These are phyloP conservation scores for Heliconius himera DNA, from an alignment of 1,140 invertebrate species.

Conservation along the genomic window DNA sequence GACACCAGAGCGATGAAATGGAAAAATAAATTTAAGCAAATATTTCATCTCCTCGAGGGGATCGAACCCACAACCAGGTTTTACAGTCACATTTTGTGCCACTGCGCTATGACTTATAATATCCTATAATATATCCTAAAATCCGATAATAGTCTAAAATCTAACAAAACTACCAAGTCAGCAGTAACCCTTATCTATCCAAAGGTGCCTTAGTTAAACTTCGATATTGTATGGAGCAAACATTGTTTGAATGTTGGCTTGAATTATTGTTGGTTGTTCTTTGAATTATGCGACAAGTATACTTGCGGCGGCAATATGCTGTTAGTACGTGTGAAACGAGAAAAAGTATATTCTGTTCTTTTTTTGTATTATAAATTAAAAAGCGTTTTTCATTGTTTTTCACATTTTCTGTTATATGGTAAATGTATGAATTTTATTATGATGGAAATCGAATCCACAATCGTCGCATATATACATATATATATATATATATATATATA, in stretches of 20 bases:
- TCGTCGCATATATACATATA: too few relatives aligned
- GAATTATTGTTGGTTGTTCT: slow-evolving; percentile 43
- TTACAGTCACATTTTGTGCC: too few relatives aligned
- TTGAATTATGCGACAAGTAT: slow-evolving; percentile 35
- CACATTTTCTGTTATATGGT: too few relatives aligned
- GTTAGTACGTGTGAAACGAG: not conserved
- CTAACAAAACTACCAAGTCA: not conserved
- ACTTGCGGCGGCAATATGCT: slow-evolving; percentile 11
- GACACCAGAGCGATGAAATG: too few relatives aligned
- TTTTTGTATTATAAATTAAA: not conserved
- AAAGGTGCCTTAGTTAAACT: slow-evolving; percentile 43
- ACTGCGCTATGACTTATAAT: not conserved
- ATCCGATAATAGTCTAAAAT: not conserved
- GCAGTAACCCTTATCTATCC: slow-evolving; percentile 22
- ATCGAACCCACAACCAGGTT: too few relatives aligned
- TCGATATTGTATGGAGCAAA: slow-evolving; percentile 48
- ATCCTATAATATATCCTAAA: too few relatives aligned
- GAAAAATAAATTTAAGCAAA: too few relatives aligned
- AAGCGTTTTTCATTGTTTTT: not conserved
- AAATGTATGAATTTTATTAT: too few relatives aligned
- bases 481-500: too few relatives aligned
- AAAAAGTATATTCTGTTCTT: not conserved
- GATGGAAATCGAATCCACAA: too few relatives aligned
- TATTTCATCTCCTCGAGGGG: too few relatives aligned
- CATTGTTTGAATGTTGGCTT: slow-evolving; percentile 41